phyloP scores from a whole-genome alignment of 2,888 invertebrate species.

The Leucozona laternaria region DNA sequence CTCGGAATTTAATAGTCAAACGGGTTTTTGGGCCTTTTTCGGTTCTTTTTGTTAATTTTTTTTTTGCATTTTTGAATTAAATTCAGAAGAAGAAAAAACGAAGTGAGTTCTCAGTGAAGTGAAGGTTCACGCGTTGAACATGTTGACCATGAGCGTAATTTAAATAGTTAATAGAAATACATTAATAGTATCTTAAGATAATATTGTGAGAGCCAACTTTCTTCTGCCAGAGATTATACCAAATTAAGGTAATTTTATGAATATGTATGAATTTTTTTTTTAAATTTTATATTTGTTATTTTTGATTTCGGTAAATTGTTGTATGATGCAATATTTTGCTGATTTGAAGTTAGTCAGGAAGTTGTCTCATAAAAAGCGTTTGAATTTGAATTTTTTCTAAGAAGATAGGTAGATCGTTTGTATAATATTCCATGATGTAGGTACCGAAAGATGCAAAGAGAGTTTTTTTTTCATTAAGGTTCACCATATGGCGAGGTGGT shows the following conservation, averaged over 20 bases:
- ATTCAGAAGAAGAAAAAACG: not conserved
- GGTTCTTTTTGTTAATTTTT: not conserved
- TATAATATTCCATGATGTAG: no score
- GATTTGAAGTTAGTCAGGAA: not conserved
- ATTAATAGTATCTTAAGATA: not conserved
- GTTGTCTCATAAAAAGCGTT: not conserved
- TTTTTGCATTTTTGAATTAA: constrained; percentile 30
- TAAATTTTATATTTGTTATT: no score
- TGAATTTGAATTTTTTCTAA: not conserved
- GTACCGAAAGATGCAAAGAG: no score
- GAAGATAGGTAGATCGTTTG: not conserved
- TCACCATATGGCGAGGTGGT: no score
- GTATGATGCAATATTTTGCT: constrained; percentile 1
- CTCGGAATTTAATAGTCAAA: constrained; percentile 55
- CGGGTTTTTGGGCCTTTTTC: constrained; percentile 51
- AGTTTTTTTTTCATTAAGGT: no score
- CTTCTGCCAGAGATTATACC: not conserved
- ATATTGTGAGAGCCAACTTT: not conserved
- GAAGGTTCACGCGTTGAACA: constrained; percentile 69
- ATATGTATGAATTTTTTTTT: not conserved
- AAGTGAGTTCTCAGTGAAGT: constrained; percentile 33
- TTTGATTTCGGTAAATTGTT: not conserved
- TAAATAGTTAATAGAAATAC: constrained; percentile 29
- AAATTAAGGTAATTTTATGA: constrained; percentile 12
- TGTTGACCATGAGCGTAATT: constrained; percentile 79